phyloP scores from a whole-genome alignment of 2,797 vertebrate genomes.

The Percopsis omiscomaycus region DNA sequence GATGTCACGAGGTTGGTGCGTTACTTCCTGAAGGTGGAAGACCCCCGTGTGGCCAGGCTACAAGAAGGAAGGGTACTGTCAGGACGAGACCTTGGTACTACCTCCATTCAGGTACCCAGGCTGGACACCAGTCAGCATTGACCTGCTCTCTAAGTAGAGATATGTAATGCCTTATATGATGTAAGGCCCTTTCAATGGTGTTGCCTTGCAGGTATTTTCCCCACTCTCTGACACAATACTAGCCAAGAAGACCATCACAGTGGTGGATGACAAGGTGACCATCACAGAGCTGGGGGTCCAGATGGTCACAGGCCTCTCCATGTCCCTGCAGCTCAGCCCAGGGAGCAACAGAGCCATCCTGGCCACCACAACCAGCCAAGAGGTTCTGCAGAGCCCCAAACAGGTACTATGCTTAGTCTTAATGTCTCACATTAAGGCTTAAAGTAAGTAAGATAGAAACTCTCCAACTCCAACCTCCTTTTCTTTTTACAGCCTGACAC shows the following conservation, averaged over 20 bases:
- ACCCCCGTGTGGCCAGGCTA: conserved; percentile 83
- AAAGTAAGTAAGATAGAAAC: not conserved
- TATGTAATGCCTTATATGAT: not conserved
- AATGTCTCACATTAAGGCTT: not conserved
- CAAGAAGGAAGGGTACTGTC: conserved; percentile 84
- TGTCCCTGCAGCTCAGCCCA: conserved; percentile 88
- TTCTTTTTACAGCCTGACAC: too few species aligned
- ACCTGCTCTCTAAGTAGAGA: not conserved
- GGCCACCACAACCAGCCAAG: conserved; percentile 83
- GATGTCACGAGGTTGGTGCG: conserved; percentile 88
- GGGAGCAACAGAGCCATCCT: conserved; percentile 89
- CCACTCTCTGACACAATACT: conserved; percentile 87
- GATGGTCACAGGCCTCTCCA: conserved; percentile 84
- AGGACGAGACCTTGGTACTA: conserved; percentile 88
- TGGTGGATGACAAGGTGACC: conserved; percentile 90
- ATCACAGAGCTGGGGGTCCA: conserved; percentile 89
- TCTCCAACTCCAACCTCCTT: not conserved
- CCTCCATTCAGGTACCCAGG: conserved; percentile 84
- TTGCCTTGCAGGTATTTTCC: conserved; percentile 82
- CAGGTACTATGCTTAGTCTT: conserved; percentile 74
- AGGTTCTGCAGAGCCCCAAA: conserved; percentile 82
- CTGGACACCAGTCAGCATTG: not conserved
- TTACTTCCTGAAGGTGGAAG: conserved; percentile 92
- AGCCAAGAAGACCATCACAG: conserved; percentile 86
- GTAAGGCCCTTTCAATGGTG: conserved; percentile 7